These are phyloP conservation scores for Lophochroa leadbeateri DNA, from an alignment of 2,113 vertebrate species.

Conservation along the genomic window DNA sequence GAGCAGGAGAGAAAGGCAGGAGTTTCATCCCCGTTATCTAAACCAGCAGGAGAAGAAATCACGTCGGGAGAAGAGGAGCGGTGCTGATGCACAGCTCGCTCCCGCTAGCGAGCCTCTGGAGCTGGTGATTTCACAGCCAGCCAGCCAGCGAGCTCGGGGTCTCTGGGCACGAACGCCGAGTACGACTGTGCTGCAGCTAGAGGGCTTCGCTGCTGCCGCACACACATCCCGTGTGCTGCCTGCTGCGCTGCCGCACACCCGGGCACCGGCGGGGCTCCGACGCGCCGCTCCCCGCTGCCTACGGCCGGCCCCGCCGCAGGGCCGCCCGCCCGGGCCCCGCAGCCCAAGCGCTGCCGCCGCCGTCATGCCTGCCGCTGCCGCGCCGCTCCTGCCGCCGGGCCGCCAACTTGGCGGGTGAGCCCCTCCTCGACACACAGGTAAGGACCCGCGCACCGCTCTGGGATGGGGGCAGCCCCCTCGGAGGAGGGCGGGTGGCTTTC, in stretches of 20 bases:
- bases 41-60: not conserved
- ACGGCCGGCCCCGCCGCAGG: too few species aligned
- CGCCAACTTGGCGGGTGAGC: slow-evolving; percentile 44
- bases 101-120: not conserved
- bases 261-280: not conserved
- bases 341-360: not conserved
- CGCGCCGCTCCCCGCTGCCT: not conserved
- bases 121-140: not conserved
- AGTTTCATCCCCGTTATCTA: not conserved
- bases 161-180: not conserved
- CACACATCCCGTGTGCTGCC: not conserved
- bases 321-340: not conserved
- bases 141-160: not conserved
- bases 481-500: not conserved
- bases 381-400: not conserved
- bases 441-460: not conserved
- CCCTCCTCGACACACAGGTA: slow-evolving; percentile 16
- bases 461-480: not conserved
- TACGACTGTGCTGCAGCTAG: not conserved
- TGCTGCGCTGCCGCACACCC: not conserved
- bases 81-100: not conserved
- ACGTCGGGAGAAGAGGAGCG: not conserved
- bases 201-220: not conserved
- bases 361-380: not conserved
- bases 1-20: not conserved